Conservation (phyloP, 1,140 invertebrate species). For the Heliconius hermathena region DNA sequence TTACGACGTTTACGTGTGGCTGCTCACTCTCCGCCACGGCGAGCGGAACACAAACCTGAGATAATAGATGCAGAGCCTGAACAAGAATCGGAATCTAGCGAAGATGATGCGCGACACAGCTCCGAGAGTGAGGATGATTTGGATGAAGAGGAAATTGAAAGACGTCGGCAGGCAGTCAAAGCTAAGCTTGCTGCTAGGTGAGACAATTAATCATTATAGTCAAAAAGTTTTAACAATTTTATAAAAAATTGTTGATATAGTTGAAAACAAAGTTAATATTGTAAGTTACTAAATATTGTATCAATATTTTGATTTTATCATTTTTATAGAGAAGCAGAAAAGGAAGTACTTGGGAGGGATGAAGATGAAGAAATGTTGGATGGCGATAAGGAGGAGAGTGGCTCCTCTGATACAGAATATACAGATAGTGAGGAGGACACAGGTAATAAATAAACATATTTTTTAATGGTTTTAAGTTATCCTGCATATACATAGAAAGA, state of each 20-base stretch:
- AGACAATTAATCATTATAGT: background rate
- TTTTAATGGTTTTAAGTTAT: no score
- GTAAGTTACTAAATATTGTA: background rate
- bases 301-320: background rate
- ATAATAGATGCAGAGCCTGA: conserved; percentile 83
- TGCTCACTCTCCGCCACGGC: conserved; percentile 65
- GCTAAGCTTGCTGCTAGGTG: conserved; percentile 75
- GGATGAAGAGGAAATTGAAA: conserved; percentile 91
- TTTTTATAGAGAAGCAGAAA: conserved; percentile 87
- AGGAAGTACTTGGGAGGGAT: conserved; percentile 89
- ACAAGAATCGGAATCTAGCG: conserved; percentile 73
- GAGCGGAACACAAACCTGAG: conserved; percentile 80
- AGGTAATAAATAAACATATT: conserved; percentile 54
- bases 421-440: conserved; percentile 94
- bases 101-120: conserved; percentile 72
- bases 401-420: conserved; percentile 89
- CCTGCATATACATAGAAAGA: no score
- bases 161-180: conserved; percentile 86
- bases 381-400: conserved; percentile 84
- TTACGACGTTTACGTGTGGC: conserved; percentile 84
- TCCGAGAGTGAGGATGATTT: conserved; percentile 87
- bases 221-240: no score
- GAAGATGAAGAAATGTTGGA: conserved; percentile 87
- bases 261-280: no score
- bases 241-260: no score